Evolutionary conservation across 2,797 vertebrate species (phyloP).

Genomic region (Ctenopoma kingsleyae): DNA sequence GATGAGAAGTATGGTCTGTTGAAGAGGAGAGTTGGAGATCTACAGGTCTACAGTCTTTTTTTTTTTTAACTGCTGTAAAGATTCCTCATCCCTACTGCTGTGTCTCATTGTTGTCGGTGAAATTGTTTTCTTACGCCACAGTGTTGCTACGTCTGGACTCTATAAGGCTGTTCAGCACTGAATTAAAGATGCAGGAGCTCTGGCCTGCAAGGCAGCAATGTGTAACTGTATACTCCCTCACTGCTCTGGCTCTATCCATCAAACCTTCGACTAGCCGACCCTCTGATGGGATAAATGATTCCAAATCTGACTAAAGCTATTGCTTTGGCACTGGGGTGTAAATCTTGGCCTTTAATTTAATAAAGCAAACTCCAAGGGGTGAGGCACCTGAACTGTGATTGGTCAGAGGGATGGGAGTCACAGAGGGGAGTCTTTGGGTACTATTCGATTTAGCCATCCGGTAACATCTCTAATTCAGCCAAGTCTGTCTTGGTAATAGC

Average conservation of each 20-base stretch:
- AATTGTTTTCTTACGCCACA: slow-evolving; percentile 61
- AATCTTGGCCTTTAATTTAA: slow-evolving; percentile 78
- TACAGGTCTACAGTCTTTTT: slow-evolving; percentile 17
- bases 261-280: slow-evolving; percentile 56
- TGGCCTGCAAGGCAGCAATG: slow-evolving; percentile 49
- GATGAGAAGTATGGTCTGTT: slow-evolving; percentile 1
- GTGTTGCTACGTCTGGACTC: slow-evolving; percentile 55
- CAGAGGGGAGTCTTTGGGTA: slow-evolving; percentile 61
- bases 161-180: slow-evolving; percentile 40
- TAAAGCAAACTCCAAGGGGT: slow-evolving; percentile 54
- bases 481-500: slow-evolving; percentile 27
- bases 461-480: slow-evolving; percentile 46
- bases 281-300: slow-evolving; percentile 82
- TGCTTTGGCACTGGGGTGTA: slow-evolving; percentile 70
- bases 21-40: background rate
- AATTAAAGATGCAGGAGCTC: slow-evolving; percentile 65
- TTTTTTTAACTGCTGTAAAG: slow-evolving; percentile 23
- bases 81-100: slow-evolving; percentile 14
- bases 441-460: slow-evolving; percentile 41
- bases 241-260: slow-evolving; percentile 70
- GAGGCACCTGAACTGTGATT: slow-evolving; percentile 59
- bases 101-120: slow-evolving; percentile 52
- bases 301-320: slow-evolving; percentile 77
- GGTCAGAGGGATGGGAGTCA: slow-evolving; percentile 54
- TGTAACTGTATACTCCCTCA: slow-evolving; percentile 73